Percentiles rank a stretch among this genome's conserved stretches.
Evolutionary conservation across 92 coral and sea anemone species (phyloP).

Genomic region (Paragorgia papillata): DNA sequence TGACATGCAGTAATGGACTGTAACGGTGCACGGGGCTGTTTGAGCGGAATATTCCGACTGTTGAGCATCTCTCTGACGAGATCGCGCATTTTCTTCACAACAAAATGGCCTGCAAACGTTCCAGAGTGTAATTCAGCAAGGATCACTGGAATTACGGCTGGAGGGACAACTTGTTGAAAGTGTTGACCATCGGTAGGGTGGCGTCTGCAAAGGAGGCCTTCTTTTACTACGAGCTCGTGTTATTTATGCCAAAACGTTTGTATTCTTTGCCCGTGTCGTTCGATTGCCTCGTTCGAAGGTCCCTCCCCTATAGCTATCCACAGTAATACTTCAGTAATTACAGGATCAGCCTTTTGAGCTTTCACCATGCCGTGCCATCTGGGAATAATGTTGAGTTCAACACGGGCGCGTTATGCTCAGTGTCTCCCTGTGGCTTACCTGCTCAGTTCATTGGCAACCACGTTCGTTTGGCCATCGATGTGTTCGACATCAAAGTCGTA

Average conservation of each 20-base stretch:
- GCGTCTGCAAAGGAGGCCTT: constrained; percentile 1
- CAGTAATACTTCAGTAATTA: background rate
- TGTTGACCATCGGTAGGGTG: no score
- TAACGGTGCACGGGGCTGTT: no score
- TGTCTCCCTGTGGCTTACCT: background rate
- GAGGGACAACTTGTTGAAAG: no score
- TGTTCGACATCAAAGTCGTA: constrained; percentile 46
- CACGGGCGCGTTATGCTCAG: no score
- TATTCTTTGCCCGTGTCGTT: background rate
- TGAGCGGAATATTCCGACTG: no score
- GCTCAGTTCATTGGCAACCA: constrained; percentile 49
- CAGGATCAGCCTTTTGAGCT: background rate
- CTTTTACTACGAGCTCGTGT: background rate
- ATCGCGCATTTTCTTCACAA: no score
- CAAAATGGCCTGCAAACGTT: no score
- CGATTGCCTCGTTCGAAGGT: background rate
- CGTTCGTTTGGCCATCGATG: constrained; percentile 46
- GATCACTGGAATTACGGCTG: no score
- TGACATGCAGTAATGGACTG: no score
- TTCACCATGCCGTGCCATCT: background rate
- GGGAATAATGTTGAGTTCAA: no score
- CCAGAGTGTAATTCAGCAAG: no score
- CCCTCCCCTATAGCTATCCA: background rate
- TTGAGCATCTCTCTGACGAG: no score
- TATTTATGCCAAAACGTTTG: constrained; percentile 8